A percentile compares a stretch with the other conserved stretches of the same genome.
Evolutionary conservation across 2,797 vertebrate genomes (phyloP).

Genomic region (Mastacembelus armatus): DNA sequence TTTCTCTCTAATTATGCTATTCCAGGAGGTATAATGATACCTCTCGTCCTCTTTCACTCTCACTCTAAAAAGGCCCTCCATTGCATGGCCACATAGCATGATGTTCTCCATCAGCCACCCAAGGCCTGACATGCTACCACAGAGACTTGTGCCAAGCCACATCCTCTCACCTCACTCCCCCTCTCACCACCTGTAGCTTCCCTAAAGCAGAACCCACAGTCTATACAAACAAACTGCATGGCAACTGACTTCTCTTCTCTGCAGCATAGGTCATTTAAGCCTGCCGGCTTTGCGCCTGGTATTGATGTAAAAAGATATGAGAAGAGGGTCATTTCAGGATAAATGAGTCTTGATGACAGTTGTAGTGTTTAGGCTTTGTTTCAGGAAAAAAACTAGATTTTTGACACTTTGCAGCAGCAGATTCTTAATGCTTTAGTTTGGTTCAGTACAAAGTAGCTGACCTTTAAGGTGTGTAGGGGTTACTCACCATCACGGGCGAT

Average conservation of each 20-base stretch:
- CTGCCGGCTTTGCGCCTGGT: conserved; percentile 42
- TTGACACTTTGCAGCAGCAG: conserved; percentile 17
- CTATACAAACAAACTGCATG: conserved; percentile 62
- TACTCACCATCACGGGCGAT: too few species aligned
- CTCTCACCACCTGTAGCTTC: conserved; percentile 54
- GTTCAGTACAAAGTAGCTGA: too few species aligned
- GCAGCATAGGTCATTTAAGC: conserved; percentile 42
- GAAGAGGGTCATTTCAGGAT: conserved; percentile 63
- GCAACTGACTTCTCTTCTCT: conserved; percentile 46
- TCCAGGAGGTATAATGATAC: conserved; percentile 76
- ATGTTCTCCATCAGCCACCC: conserved; percentile 46
- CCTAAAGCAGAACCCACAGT: conserved; percentile 53
- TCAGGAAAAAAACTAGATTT: conserved; percentile 56
- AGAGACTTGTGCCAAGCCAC: conserved; percentile 64
- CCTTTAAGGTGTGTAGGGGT: too few species aligned
- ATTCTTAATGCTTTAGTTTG: too few species aligned
- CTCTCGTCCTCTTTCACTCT: conserved; percentile 66
- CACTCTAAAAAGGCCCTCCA: conserved; percentile 67
- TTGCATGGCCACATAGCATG: conserved; percentile 36
- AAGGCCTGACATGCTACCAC: conserved; percentile 37
- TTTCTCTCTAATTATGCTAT: conserved; percentile 79
- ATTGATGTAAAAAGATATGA: conserved; percentile 35
- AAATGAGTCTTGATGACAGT: conserved; percentile 61
- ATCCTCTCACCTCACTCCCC: conserved; percentile 72
- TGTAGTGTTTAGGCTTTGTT: conserved; percentile 60